Percentiles rank a stretch among this genome's conserved stretches.
phyloP scores from a whole-genome alignment of 2,888 invertebrate species.

The Saturnia pavonia region DNA sequence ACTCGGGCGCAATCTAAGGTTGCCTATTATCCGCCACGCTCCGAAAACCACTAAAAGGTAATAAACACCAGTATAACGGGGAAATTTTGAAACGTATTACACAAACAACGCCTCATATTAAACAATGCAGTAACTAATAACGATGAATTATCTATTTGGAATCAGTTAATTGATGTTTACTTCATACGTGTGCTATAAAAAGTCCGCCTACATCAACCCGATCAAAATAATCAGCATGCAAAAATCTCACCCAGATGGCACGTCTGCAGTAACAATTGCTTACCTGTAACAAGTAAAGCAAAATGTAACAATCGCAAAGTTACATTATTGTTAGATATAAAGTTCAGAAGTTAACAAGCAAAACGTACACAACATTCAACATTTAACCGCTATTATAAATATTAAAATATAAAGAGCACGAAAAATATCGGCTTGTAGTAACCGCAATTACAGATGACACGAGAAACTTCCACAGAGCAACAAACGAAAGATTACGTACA shows the following conservation, averaged over 20 bases:
- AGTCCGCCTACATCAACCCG: slow-evolving; percentile 40
- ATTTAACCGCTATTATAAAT: neutral
- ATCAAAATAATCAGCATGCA: slow-evolving; percentile 36
- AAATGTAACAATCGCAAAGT: slow-evolving; percentile 25
- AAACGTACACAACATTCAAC: slow-evolving; percentile 37
- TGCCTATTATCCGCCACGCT: slow-evolving; percentile 80
- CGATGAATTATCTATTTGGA: slow-evolving; percentile 70
- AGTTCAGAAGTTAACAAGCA: slow-evolving; percentile 60
- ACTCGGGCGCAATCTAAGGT: slow-evolving; percentile 78
- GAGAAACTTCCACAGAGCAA: slow-evolving; percentile 58
- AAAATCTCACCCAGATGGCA: slow-evolving; percentile 43
- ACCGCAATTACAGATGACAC: slow-evolving; percentile 66
- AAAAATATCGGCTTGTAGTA: slow-evolving; percentile 60
- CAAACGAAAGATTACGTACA: slow-evolving; percentile 68
- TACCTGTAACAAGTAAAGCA: slow-evolving; percentile 70
- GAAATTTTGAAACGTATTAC: slow-evolving; percentile 78
- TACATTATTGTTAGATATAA: slow-evolving; percentile 23
- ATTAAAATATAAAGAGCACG: slow-evolving; percentile 47
- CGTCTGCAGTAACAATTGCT: slow-evolving; percentile 35
- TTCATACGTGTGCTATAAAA: slow-evolving; percentile 49
- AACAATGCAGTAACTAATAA: slow-evolving; percentile 79
- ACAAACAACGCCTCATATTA: slow-evolving; percentile 74
- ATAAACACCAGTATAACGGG: slow-evolving; percentile 68
- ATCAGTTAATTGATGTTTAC: slow-evolving; percentile 79
- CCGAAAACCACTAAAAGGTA: slow-evolving; percentile 80